Conservation (phyloP, 2,888 invertebrate species). For the Catocala fraxini region DNA sequence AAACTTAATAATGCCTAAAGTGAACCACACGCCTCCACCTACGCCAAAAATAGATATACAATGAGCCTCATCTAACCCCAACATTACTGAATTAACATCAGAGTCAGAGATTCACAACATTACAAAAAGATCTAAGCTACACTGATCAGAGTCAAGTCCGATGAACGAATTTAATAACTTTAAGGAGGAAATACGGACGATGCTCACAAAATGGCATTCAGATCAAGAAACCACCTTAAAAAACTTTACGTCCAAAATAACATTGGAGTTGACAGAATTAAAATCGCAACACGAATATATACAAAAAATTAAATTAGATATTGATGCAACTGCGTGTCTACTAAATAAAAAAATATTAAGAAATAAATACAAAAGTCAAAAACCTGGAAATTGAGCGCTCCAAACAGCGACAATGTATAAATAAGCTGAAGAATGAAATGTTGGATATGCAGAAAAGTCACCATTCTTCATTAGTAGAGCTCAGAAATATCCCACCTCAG, state of each 20-base stretch:
- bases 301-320: slow-evolving; percentile 6
- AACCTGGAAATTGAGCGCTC: background rate
- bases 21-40: no score
- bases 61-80: no score
- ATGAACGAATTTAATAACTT: no score
- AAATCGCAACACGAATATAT: slow-evolving; percentile 6
- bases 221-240: slow-evolving; percentile 6
- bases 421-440: background rate
- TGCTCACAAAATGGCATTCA: slow-evolving; percentile 6
- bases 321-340: slow-evolving; percentile 3
- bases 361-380: background rate
- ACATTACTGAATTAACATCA: no score
- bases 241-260: slow-evolving; percentile 18
- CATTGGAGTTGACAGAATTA: slow-evolving; percentile 8
- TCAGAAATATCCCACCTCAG: slow-evolving; percentile 1
- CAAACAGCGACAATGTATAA: background rate
- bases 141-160: no score
- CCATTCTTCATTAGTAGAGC: background rate
- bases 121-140: no score
- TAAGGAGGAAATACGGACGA: slow-evolving; percentile 5
- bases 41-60: no score
- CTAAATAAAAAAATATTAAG: slow-evolving; percentile 4
- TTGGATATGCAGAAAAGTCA: background rate
- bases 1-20: no score
- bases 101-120: no score